phyloP scores from a whole-genome alignment of 2,797 vertebrate species.

The Phataginus tetradactyla region DNA sequence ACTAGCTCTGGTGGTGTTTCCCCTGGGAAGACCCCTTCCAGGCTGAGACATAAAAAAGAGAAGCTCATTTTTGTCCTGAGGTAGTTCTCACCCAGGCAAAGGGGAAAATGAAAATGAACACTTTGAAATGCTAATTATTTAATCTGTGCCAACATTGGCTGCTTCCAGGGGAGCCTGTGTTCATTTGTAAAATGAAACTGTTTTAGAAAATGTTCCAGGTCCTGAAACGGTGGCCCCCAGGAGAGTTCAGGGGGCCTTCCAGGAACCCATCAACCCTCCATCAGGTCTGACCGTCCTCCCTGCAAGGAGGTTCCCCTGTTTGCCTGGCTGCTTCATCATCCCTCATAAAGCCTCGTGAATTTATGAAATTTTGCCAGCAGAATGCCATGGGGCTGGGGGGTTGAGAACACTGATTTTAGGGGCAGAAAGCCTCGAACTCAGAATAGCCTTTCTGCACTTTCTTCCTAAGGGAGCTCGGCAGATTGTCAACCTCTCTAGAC shows the following conservation, averaged over 20 bases:
- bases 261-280: conserved; percentile 69
- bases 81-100: conserved; percentile 80
- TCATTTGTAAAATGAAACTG: conserved; percentile 84
- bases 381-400: no score
- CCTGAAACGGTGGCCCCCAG: conserved; percentile 74
- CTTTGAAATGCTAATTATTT: conserved; percentile 86
- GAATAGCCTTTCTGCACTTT: neutral
- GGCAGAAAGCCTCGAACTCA: neutral
- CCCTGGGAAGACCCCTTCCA: conserved; percentile 79
- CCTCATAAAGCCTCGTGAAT: neutral
- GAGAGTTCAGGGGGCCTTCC: conserved; percentile 65
- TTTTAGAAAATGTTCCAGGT: conserved; percentile 84
- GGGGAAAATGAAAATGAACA: conserved; percentile 76
- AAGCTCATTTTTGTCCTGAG: conserved; percentile 73
- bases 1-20: conserved; percentile 80
- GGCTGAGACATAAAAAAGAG: conserved; percentile 77
- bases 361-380: neutral
- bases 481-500: neutral
- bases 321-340: no score
- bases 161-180: conserved; percentile 78
- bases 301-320: neutral
- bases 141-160: conserved; percentile 80
- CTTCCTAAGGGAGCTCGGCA: neutral
- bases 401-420: neutral
- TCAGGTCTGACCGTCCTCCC: conserved; percentile 69